Evolutionary conservation across 2,888 invertebrate genomes (phyloP).

Genomic region (Microplitis deprimator): DNA sequence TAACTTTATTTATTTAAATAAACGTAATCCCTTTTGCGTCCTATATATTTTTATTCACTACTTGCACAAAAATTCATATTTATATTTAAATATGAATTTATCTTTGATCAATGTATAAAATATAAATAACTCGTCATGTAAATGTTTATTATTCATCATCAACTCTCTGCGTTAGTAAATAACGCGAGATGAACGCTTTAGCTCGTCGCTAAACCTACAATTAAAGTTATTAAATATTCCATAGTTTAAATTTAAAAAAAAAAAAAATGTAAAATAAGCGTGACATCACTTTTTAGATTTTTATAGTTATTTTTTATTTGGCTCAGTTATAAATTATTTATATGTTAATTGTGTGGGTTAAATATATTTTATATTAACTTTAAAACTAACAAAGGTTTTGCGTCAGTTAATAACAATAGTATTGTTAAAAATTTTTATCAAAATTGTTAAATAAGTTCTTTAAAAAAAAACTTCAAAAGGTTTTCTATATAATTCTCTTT

Average conservation of each 20-base stretch:
- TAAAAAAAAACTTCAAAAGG: neutral
- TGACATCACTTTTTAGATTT: neutral
- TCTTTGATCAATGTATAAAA: neutral
- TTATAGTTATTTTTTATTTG: neutral
- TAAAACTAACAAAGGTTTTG: neutral
- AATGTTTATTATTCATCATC: constrained; percentile 1
- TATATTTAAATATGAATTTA: neutral
- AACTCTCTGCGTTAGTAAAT: neutral
- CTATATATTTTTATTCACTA: neutral
- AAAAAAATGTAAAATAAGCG: constrained; percentile 38
- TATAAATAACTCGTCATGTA: neutral
- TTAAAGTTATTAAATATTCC: constrained; percentile 44
- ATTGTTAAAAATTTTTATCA: neutral
- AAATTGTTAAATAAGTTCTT: neutral
- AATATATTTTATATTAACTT: neutral
- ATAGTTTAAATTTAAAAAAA: constrained; percentile 17
- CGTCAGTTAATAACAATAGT: neutral
- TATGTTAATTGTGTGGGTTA: constrained; percentile 2
- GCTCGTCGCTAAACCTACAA: constrained; percentile 27
- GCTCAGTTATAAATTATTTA: constrained; percentile 13
- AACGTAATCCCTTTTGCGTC: too few relatives aligned
- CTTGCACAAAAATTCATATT: neutral
- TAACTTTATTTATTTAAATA: too few relatives aligned
- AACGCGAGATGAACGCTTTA: neutral
- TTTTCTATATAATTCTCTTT: neutral